Percentiles rank a stretch among this genome's conserved stretches.
Evolutionary conservation across 2,888 invertebrate species (phyloP).

Genomic region (Melolontha melolontha): DNA sequence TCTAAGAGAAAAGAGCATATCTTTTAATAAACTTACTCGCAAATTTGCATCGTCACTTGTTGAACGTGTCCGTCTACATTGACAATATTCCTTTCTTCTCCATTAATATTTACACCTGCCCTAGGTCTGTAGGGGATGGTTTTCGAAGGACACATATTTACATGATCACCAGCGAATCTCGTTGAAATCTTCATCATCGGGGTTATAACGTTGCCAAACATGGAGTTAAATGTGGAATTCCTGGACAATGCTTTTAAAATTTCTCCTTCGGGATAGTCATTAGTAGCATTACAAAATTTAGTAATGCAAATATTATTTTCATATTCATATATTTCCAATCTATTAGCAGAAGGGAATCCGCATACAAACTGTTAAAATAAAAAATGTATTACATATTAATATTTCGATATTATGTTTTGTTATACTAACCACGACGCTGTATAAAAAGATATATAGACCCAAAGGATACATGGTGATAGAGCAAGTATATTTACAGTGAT

Average conservation of each 20-base stretch:
- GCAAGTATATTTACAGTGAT: too few species aligned
- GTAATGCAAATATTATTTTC: background rate
- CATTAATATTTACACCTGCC: slow-evolving; percentile 16
- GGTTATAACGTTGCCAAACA: slow-evolving; percentile 19
- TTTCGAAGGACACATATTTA: slow-evolving; percentile 26
- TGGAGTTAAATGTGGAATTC: background rate
- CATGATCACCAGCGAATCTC: background rate
- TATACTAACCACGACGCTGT: too few species aligned
- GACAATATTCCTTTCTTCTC: slow-evolving; percentile 29
- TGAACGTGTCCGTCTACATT: slow-evolving; percentile 29
- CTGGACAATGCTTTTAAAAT: slow-evolving; percentile 1
- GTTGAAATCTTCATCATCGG: background rate
- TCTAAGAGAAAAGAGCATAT: too few species aligned
- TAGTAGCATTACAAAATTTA: slow-evolving; percentile 1
- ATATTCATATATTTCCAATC: background rate
- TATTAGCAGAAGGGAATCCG: too few species aligned
- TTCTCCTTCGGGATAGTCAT: background rate
- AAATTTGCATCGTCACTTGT: slow-evolving; percentile 18
- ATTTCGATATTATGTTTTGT: too few species aligned
- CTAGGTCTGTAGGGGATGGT: slow-evolving; percentile 15
- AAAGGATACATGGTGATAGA: too few species aligned
- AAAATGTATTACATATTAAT: too few species aligned
- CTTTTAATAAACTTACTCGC: slow-evolving; percentile 31
- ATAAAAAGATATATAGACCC: too few species aligned
- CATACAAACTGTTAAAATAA: too few species aligned